phyloP scores from a whole-genome alignment of 92 coral and sea anemone species.

The Muricea muricata region DNA sequence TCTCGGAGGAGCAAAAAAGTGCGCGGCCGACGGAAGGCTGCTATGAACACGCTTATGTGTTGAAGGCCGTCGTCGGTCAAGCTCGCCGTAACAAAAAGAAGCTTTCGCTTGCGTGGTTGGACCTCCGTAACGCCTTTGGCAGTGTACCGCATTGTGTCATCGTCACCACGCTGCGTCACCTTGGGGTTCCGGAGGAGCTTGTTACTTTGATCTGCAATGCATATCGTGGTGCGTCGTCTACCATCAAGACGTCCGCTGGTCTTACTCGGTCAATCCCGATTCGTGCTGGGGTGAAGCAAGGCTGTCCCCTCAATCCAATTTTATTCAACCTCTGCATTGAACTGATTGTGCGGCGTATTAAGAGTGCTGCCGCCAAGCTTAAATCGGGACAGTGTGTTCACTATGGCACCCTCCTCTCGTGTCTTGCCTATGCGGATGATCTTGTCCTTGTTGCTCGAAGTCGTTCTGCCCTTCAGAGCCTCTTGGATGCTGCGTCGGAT shows the following conservation, averaged over 20 bases:
- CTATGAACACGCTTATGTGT: constrained; percentile 35
- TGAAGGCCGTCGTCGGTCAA: constrained; percentile 1
- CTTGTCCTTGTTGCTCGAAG: constrained; percentile 21
- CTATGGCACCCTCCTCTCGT: neutral
- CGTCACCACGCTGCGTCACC: neutral
- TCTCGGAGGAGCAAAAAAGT: constrained; percentile 41
- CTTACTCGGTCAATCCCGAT: neutral
- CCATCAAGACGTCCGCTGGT: neutral
- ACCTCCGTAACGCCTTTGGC: constrained; percentile 43
- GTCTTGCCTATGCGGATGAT: constrained; percentile 45
- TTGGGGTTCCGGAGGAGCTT: neutral
- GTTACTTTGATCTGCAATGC: neutral
- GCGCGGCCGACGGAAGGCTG: constrained; percentile 44
- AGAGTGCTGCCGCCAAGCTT: neutral
- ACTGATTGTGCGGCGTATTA: constrained; percentile 22
- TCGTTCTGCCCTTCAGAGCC: constrained; percentile 1
- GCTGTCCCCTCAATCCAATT: constrained; percentile 37
- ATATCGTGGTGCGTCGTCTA: neutral
- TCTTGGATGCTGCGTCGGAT: constrained; percentile 19
- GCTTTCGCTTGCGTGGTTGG: constrained; percentile 18
- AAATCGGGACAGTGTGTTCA: neutral
- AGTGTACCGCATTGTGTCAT: constrained; percentile 22
- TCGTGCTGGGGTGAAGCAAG: constrained; percentile 41
- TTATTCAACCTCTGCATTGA: constrained; percentile 36
- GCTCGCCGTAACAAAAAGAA: constrained; percentile 12